Conservation (phyloP, 2,113 vertebrate species). For the Hylia prasina region DNA sequence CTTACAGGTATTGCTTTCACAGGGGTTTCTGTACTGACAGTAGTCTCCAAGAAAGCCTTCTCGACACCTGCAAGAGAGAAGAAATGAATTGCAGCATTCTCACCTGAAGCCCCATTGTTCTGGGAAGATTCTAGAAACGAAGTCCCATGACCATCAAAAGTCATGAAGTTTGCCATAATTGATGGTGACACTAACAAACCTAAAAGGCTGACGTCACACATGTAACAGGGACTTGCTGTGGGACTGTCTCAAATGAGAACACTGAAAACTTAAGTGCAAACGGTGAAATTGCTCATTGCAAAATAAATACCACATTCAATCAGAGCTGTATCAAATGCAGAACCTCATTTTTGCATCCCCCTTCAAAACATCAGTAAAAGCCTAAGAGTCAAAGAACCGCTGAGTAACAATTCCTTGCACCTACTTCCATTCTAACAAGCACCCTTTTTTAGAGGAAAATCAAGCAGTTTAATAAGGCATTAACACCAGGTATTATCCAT, state of each 20-base stretch:
- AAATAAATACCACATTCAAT: background rate
- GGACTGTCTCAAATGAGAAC: background rate
- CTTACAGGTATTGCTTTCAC: constrained; percentile 80
- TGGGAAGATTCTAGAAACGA: background rate
- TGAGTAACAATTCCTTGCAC: background rate
- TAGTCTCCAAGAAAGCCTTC: constrained; percentile 88
- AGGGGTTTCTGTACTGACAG: constrained; percentile 89
- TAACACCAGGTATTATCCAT: background rate
- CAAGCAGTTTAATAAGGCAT: background rate
- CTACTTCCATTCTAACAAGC: background rate
- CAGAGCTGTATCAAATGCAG: background rate
- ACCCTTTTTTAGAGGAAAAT: background rate
- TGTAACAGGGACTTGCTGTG: background rate
- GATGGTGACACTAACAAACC: background rate
- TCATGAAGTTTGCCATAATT: background rate
- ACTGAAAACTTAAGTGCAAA: background rate
- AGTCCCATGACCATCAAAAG: accelerated
- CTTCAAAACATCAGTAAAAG: background rate
- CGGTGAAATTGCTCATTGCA: background rate
- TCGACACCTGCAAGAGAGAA: constrained; percentile 76
- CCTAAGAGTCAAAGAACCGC: background rate
- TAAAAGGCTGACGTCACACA: background rate
- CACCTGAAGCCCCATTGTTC: background rate
- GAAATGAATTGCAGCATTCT: background rate
- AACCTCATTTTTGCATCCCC: background rate